These are phyloP conservation scores for Aspidiotus destructor DNA, from an alignment of 2,888 invertebrate genomes.

Conservation along the genomic window DNA sequence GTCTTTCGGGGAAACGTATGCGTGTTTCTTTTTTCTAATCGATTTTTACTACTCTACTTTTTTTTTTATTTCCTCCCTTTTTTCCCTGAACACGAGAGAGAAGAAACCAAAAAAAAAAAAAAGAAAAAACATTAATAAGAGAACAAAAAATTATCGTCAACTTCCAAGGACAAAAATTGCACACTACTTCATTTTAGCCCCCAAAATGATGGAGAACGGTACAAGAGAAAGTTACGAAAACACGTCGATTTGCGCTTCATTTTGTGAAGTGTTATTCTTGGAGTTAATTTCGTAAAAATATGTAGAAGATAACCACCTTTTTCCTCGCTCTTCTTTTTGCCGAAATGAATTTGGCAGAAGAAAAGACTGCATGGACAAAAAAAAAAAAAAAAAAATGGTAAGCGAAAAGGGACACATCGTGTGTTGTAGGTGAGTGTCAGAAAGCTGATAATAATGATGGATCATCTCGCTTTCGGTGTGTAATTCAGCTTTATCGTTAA, in stretches of 20 bases:
- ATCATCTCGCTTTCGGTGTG: constrained; percentile 25
- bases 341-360: neutral
- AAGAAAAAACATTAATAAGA: no score
- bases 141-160: no score
- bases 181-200: neutral
- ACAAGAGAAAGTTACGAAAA: neutral
- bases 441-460: constrained; percentile 36
- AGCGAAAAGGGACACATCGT: constrained; percentile 31
- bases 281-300: neutral
- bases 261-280: neutral
- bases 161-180: no score
- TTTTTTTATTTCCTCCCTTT: neutral
- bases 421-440: constrained; percentile 35
- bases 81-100: neutral
- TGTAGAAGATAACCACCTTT: neutral
- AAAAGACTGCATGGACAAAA: neutral
- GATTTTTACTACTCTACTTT: constrained; percentile 25
- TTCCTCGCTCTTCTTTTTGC: neutral
- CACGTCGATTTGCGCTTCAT: neutral
- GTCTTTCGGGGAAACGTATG: constrained; percentile 25
- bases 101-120: neutral
- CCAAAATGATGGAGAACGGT: neutral
- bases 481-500: constrained; percentile 29
- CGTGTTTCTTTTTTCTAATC: constrained; percentile 27
- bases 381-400: constrained; percentile 13